These are phyloP conservation scores for Eupeodes luniger DNA, from an alignment of 2,888 invertebrate genomes.

Conservation along the genomic window DNA sequence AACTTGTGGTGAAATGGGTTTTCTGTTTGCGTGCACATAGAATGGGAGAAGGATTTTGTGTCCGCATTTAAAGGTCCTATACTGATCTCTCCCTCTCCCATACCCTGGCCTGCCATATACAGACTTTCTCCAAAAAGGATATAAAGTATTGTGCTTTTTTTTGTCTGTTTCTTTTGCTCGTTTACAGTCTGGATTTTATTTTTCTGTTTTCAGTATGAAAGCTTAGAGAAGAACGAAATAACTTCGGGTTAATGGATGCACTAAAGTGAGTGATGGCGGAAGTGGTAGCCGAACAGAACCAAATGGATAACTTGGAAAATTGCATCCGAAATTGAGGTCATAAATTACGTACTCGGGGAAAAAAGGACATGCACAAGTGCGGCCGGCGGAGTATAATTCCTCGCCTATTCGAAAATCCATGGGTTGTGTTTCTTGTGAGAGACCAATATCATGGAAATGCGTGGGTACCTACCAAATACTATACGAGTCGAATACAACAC, in stretches of 20 bases:
- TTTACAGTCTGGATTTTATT: not conserved
- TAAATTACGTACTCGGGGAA: constrained; percentile 56
- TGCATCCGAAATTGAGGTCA: constrained; percentile 71
- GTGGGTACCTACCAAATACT: constrained; percentile 21
- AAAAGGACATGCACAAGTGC: constrained; percentile 48
- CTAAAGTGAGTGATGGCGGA: constrained; percentile 75
- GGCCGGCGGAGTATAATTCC: constrained; percentile 42
- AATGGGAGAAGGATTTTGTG: constrained; percentile 13
- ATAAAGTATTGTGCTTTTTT: constrained; percentile 38
- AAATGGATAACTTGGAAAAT: constrained; percentile 72
- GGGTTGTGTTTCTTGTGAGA: constrained; percentile 46
- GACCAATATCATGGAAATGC: constrained; percentile 3
- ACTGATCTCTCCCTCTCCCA: constrained; percentile 6
- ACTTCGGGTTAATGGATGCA: constrained; percentile 72
- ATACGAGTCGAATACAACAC: not conserved
- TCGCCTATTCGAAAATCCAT: not conserved
- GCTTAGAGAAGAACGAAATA: constrained; percentile 64
- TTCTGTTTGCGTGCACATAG: constrained; percentile 53
- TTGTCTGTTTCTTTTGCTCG: constrained; percentile 1
- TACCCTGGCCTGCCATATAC: constrained; percentile 6
- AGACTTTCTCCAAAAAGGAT: constrained; percentile 42
- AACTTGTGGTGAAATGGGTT: constrained; percentile 10
- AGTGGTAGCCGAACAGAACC: constrained; percentile 55
- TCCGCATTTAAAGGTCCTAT: constrained; percentile 35
- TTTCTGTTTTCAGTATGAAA: constrained; percentile 25